Evolutionary conservation across 2,888 invertebrate genomes (phyloP), one percentile per base, ranked within the genome.

Genomic region (Acrobasis consociella): DNA sequence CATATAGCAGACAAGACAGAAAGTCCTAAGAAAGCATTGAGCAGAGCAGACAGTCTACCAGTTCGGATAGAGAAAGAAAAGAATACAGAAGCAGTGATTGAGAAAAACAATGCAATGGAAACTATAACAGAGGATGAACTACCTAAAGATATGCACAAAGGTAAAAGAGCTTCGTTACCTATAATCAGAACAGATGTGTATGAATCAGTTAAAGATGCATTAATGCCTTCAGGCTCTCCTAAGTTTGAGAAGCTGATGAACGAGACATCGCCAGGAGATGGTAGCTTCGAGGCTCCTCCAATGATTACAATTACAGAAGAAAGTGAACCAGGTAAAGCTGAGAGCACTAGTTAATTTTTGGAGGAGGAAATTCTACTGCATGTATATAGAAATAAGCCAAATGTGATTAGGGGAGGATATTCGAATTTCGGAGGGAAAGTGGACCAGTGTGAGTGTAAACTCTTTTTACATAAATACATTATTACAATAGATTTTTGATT

Each of bases 211-310:
- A 93, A 93, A 69, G 94, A 94, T 53, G 91, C 85, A 13, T 90
- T 94, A 53, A 72, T 93, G 5, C 91, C 93, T 0, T 82, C 87
- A 31, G 87, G 88, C 2, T 93, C 93, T n/a, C 94, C 94, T 0
- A 94, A 94, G 72, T 94, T 94, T 74, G 94, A 94, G 75, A 91
- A 93, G 68, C 78, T 94, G 17, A 86, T 85, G 65, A 93, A 94
- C 74, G 94, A 94, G 58, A 85, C 87, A 49, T 94, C 94, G 50
- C 83, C 87, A 9, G 81, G 78, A 58, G 89, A 87, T 37, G 74
- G 71, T 16, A 72, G 73, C 42, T 89, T 82, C 49, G 83, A 85
- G 62, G 78, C 84, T 11, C 87, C 87, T 1, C 92, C 93, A 0
- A 85, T 93, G 87, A 93, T 92, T 62, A 93, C 92, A 0, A 93